phyloP scores from a whole-genome alignment of 2,797 vertebrate species.

The Pangasius sanitwongsei region DNA sequence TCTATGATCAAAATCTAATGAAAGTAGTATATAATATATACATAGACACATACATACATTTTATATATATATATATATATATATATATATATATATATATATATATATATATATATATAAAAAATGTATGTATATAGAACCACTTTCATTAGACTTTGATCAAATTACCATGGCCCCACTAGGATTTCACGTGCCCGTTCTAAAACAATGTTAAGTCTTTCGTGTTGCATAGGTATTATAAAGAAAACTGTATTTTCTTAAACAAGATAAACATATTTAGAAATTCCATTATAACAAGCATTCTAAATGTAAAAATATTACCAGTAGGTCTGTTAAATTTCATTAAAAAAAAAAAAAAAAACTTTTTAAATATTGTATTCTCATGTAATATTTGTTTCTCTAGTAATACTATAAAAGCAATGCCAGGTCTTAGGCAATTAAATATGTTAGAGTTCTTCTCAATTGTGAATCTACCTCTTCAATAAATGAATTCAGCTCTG shows the following conservation, averaged over 20 bases:
- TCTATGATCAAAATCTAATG: too few relatives aligned
- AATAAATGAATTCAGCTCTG: slow-evolving; percentile 89
- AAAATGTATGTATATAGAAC: too few relatives aligned
- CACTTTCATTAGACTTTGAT: too few relatives aligned
- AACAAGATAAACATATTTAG: not conserved
- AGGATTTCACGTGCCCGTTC: not conserved
- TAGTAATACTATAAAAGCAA: not conserved
- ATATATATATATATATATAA: too few relatives aligned
- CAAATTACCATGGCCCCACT: not conserved
- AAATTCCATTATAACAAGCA: not conserved
- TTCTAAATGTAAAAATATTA: not conserved
- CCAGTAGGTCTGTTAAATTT: not conserved
- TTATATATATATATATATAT: too few relatives aligned
- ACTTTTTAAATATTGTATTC: not conserved
- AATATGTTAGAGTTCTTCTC: not conserved
- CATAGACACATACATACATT: too few relatives aligned
- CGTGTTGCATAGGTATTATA: not conserved
- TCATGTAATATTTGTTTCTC: not conserved
- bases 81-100: too few relatives aligned
- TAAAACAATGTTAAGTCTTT: not conserved
- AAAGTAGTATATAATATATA: too few relatives aligned
- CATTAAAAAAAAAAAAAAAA: not conserved
- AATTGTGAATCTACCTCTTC: slow-evolving; percentile 82
- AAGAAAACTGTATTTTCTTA: not conserved
- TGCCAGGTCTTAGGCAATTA: not conserved